Percentiles rank a stretch among this genome's conserved stretches.
phyloP scores from a whole-genome alignment of 2,888 invertebrate genomes.

The Epinotia nisella region DNA sequence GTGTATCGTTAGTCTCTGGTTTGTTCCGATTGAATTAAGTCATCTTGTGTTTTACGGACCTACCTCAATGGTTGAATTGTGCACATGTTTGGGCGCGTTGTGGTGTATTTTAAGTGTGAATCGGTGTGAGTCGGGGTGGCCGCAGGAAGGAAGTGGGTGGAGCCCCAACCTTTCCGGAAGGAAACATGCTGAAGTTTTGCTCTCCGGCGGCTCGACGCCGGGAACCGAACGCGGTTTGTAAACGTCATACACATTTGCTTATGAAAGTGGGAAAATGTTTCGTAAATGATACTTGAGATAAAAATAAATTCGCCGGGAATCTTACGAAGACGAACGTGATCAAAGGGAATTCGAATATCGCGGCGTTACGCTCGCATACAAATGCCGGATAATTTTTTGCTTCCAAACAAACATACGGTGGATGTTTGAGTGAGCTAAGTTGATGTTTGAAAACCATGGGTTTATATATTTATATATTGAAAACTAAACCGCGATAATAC shows the following conservation, averaged over 20 bases:
- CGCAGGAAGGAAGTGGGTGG: slow-evolving; percentile 53
- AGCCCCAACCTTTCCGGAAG: slow-evolving; percentile 58
- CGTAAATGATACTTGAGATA: slow-evolving; percentile 43
- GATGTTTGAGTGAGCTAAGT: slow-evolving; percentile 24
- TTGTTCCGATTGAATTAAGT: slow-evolving; percentile 32
- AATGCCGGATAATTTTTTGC: slow-evolving; percentile 36
- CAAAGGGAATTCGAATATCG: slow-evolving; percentile 45
- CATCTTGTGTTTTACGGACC: slow-evolving; percentile 22
- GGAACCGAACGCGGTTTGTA: slow-evolving; percentile 79
- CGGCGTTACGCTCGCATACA: slow-evolving; percentile 32
- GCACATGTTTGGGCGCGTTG: slow-evolving; percentile 36
- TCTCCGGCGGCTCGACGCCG: slow-evolving; percentile 84
- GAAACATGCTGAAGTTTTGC: slow-evolving; percentile 86
- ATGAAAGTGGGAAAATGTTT: slow-evolving; percentile 39
- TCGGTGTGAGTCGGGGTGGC: slow-evolving; percentile 52
- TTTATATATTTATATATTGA: slow-evolving; percentile 1
- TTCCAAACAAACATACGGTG: slow-evolving; percentile 30
- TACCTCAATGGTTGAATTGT: slow-evolving; percentile 43
- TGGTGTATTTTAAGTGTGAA: slow-evolving; percentile 47
- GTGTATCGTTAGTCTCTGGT: slow-evolving; percentile 48
- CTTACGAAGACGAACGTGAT: slow-evolving; percentile 41
- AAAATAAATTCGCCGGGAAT: slow-evolving; percentile 39
- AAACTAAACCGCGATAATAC: not conserved
- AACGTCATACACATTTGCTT: slow-evolving; percentile 47
- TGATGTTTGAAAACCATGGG: slow-evolving; percentile 24